Base-by-base conservation (phyloP, 2,113 vertebrate species). In the Neodon shergylaensis region DNA sequence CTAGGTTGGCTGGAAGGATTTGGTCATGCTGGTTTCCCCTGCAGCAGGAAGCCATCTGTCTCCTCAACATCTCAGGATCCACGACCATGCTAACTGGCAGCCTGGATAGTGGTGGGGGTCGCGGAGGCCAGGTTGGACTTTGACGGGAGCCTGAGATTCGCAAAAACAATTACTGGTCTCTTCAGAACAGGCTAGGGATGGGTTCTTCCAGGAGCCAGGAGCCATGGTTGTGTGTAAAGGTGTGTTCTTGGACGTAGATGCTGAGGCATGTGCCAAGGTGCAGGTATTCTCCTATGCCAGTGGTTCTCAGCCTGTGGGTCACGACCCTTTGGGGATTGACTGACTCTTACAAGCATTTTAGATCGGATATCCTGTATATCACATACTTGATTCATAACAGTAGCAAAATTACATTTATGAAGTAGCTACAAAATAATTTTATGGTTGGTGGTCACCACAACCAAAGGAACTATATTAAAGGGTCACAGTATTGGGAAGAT, bases 41-140 rank as follows among this genome's bases (percentile, higher is more conserved):
- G 1, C 0, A 2, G 0, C 12, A 65, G 77, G 3, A 26, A 39
- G 7, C 24, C 88, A 31, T 44, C 76, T 93, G 39, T 94, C 47
- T 0, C 1, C 0, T 65, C 91, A 1, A 1, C 0, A 52, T 88
- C 1, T 33, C 14, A 2, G 47, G 82, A 82, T 26, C 0, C 7
- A 13, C 0, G 13, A 58, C 77, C 0, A 6, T 36, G 49, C 86
- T 68, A 94, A 65, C 84, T 96, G 42, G 95, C 19, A 33, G 16
- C 31, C 0, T 66, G 11, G 0, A 39, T 13, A 7, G 83, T n/a
- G 24, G 16, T 76, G 11, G 5, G 78, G 47, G 72, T 36, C 77
- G 47, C 49, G 0, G 6, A 63, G 58, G 42, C 44, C 39, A 4
- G 11, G 1, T 0, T 74, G n/a, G 58, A 26, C 72, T 70, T 36